Conservation (phyloP, 2,888 invertebrate genomes). For the Trichopoda pennipes region DNA sequence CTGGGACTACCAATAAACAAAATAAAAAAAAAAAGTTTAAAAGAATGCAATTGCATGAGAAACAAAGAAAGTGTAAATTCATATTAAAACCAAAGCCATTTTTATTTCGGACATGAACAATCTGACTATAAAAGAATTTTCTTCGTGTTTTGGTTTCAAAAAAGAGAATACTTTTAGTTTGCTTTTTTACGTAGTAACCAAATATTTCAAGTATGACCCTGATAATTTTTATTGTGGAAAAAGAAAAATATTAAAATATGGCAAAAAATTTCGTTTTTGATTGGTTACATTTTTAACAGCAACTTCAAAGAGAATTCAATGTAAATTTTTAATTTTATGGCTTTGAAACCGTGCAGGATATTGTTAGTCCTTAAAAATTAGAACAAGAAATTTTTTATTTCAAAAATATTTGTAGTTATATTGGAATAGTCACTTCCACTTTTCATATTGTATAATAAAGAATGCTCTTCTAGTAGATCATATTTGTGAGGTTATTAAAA, state of each 20-base stretch:
- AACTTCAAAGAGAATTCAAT: no score
- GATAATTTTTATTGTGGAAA: not conserved
- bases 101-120: conserved; percentile 8
- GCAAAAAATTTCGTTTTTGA: not conserved
- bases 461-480: no score
- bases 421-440: no score
- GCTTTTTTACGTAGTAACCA: conserved; percentile 1
- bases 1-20: not conserved
- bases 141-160: not conserved
- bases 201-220: not conserved
- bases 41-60: not conserved
- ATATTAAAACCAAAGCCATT: not conserved
- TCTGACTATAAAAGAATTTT: conserved; percentile 18
- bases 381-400: no score
- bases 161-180: not conserved
- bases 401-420: no score
- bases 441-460: no score
- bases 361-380: no score
- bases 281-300: no score
- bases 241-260: not conserved
- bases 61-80: conserved; percentile 23
- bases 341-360: no score
- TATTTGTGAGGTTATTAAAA: no score
- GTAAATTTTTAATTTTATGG: no score
- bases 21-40: not conserved